Percentiles rank a stretch among this genome's conserved stretches.
Evolutionary conservation across 2,797 vertebrate species (phyloP).

Genomic region (Halcyon leucocephala): DNA sequence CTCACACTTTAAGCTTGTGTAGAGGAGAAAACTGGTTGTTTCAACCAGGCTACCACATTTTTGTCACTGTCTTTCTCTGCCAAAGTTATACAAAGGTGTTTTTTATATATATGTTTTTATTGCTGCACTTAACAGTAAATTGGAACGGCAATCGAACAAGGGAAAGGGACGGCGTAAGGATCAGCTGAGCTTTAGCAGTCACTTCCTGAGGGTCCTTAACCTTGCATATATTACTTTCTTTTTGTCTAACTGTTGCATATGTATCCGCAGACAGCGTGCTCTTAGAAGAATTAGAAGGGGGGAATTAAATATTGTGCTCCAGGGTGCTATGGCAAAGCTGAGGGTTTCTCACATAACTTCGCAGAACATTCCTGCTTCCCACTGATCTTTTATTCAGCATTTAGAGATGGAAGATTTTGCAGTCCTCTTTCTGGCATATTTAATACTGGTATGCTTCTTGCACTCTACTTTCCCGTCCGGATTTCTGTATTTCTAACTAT

Average conservation of each 20-base stretch:
- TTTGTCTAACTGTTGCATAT: neutral
- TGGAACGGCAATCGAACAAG: neutral
- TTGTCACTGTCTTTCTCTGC: accelerated
- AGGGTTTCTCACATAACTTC: neutral
- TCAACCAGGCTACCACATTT: neutral
- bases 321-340: neutral
- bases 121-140: neutral
- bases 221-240: neutral
- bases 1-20: neutral
- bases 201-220: neutral
- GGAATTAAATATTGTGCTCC: neutral
- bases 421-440: neutral
- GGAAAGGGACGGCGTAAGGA: neutral
- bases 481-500: neutral
- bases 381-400: neutral
- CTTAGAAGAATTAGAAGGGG: neutral
- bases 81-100: neutral
- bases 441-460: neutral
- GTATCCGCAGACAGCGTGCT: neutral
- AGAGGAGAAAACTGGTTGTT: neutral
- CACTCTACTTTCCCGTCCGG: neutral
- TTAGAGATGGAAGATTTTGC: neutral
- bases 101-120: neutral
- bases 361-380: neutral
- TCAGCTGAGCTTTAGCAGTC: neutral